Conservation (phyloP, 1,140 invertebrate species). For the Aphis craccivora region DNA sequence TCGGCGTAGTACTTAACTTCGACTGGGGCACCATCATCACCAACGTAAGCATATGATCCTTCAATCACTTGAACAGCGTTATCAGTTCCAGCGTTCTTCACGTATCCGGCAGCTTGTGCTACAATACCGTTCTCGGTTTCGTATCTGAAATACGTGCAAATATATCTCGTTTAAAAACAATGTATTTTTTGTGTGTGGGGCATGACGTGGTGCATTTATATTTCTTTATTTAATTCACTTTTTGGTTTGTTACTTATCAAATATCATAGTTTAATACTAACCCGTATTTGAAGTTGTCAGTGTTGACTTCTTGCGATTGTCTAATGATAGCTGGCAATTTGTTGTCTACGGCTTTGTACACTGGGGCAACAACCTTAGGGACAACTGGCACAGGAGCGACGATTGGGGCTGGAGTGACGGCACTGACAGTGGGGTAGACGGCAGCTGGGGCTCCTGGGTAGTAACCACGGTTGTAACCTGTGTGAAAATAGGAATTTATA, state of each 20-base stretch:
- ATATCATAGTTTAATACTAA: conserved; percentile 60
- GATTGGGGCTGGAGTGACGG: not conserved
- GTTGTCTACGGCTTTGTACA: not conserved
- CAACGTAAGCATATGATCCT: conserved; percentile 72
- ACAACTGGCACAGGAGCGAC: not conserved
- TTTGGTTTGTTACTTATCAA: not conserved
- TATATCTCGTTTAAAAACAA: not conserved
- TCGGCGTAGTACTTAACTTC: conserved; percentile 73
- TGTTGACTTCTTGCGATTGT: conserved; percentile 65
- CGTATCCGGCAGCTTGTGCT: conserved; percentile 69
- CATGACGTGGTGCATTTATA: no score
- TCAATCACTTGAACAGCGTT: conserved; percentile 66
- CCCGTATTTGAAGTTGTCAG: conserved; percentile 65
- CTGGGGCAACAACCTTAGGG: not conserved
- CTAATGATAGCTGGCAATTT: conserved; percentile 65
- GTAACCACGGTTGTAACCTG: conserved; percentile 42
- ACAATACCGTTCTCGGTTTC: conserved; percentile 79
- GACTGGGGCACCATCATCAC: conserved; percentile 72
- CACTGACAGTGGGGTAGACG: not conserved
- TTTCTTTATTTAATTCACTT: not conserved
- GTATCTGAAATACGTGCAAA: conserved; percentile 67
- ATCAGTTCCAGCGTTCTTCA: conserved; percentile 67
- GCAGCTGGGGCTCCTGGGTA: not conserved
- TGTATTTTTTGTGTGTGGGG: not conserved
- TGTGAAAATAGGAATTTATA: not conserved